Evolutionary conservation across 1,140 invertebrate species (phyloP).

Genomic region (Sycobia sp.): DNA sequence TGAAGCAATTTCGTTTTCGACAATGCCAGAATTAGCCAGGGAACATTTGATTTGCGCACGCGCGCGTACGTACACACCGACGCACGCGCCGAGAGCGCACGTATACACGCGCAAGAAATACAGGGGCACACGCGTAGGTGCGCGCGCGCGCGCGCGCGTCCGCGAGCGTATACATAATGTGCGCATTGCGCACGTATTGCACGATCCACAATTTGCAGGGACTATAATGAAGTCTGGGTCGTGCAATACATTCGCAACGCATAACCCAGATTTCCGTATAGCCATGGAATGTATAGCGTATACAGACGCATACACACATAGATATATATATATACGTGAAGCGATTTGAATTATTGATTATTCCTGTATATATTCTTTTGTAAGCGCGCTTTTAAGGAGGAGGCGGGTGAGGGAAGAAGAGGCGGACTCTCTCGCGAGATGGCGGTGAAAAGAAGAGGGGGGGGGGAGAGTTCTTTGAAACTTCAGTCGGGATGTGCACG

Average conservation of each 20-base stretch:
- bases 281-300: slow-evolving; percentile 29
- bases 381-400: not conserved
- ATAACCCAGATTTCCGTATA: slow-evolving; percentile 35
- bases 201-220: slow-evolving; percentile 18
- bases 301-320: too few species aligned
- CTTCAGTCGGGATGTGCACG: too few species aligned
- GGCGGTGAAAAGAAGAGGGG: not conserved
- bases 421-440: not conserved
- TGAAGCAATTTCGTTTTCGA: slow-evolving; percentile 4
- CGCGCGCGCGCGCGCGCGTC: too few species aligned
- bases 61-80: too few species aligned
- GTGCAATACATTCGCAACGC: slow-evolving; percentile 29
- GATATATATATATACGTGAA: too few species aligned
- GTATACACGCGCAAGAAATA: too few species aligned
- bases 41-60: too few species aligned
- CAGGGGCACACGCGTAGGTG: too few species aligned
- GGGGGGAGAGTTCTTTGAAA: not conserved
- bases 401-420: not conserved
- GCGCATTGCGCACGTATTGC: slow-evolving; percentile 5
- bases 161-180: not conserved
- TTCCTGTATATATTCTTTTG: slow-evolving; percentile 10
- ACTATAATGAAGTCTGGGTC: slow-evolving; percentile 27
- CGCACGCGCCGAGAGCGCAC: too few species aligned
- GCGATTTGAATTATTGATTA: slow-evolving; percentile 34
- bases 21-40: slow-evolving; percentile 16